Evolutionary conservation across 2,797 vertebrate genomes (phyloP).

Genomic region (Pangasius krempfi): DNA sequence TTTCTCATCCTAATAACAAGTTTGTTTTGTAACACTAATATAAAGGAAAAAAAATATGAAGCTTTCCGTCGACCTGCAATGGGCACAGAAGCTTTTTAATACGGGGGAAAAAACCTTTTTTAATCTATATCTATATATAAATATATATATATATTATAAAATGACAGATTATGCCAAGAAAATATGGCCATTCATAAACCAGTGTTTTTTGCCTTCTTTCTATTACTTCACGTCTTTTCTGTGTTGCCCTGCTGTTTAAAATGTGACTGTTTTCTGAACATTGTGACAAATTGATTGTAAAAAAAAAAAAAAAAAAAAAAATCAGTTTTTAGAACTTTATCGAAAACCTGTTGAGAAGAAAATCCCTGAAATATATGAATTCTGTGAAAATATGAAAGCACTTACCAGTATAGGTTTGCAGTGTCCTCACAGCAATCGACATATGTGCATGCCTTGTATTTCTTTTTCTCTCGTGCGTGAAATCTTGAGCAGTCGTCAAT

Average conservation of each 20-base stretch:
- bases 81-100: slow-evolving; percentile 78
- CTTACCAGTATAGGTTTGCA: slow-evolving; percentile 81
- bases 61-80: slow-evolving; percentile 77
- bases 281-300: slow-evolving; percentile 50
- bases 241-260: slow-evolving; percentile 60
- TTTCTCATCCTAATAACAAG: slow-evolving; percentile 80
- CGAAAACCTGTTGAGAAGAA: slow-evolving; percentile 54
- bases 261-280: slow-evolving; percentile 64
- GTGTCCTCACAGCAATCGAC: slow-evolving; percentile 84
- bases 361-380: slow-evolving; percentile 66
- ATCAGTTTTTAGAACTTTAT: slow-evolving; percentile 56
- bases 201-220: slow-evolving; percentile 78
- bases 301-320: slow-evolving; percentile 32
- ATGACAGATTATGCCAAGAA: slow-evolving; percentile 72
- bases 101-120: slow-evolving; percentile 59
- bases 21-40: slow-evolving; percentile 84
- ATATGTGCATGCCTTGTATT: slow-evolving; percentile 78
- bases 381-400: slow-evolving; percentile 63
- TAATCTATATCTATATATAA: slow-evolving; percentile 28
- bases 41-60: slow-evolving; percentile 68
- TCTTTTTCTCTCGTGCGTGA: slow-evolving; percentile 48
- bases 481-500: slow-evolving; percentile 70
- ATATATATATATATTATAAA: neutral
- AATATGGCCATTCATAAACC: slow-evolving; percentile 82
- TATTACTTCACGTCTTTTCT: slow-evolving; percentile 72